These are phyloP conservation scores for Donacobius atricapilla DNA, from an alignment of 2,113 vertebrate species.

Conservation along the genomic window DNA sequence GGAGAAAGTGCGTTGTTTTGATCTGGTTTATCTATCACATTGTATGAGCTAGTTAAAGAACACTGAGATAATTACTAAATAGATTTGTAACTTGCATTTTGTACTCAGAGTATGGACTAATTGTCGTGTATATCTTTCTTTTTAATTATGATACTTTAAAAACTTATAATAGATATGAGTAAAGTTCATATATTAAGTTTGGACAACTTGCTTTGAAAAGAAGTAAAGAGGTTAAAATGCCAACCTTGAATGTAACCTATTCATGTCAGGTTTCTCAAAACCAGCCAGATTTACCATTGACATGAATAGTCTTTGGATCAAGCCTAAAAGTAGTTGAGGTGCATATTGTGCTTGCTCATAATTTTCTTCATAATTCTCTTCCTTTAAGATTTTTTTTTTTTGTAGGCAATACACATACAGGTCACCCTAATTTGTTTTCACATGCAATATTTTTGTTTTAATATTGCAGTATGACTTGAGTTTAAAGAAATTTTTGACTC, in stretches of 20 bases:
- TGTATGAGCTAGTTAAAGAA: not conserved
- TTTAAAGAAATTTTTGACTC: not conserved
- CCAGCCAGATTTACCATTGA: not conserved
- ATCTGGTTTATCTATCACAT: not conserved
- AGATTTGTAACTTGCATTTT: not conserved
- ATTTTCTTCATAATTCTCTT: not conserved
- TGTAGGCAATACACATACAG: not conserved
- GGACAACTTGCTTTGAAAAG: not conserved
- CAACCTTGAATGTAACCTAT: not conserved
- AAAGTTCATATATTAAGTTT: not conserved
- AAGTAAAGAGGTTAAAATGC: not conserved
- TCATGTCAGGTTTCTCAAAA: not conserved
- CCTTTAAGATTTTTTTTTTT: not conserved
- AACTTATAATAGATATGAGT: not conserved
- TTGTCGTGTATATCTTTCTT: not conserved
- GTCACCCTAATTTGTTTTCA: not conserved
- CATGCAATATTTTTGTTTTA: not conserved
- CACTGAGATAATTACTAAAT: not conserved
- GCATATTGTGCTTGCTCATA: not conserved
- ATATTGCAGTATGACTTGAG: not conserved
- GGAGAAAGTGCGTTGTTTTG: not conserved
- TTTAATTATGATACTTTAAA: not conserved
- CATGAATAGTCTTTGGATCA: not conserved
- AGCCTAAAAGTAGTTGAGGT: not conserved
- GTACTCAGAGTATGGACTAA: not conserved